Conservation (phyloP, 2,888 invertebrate species). For the Actias luna region DNA sequence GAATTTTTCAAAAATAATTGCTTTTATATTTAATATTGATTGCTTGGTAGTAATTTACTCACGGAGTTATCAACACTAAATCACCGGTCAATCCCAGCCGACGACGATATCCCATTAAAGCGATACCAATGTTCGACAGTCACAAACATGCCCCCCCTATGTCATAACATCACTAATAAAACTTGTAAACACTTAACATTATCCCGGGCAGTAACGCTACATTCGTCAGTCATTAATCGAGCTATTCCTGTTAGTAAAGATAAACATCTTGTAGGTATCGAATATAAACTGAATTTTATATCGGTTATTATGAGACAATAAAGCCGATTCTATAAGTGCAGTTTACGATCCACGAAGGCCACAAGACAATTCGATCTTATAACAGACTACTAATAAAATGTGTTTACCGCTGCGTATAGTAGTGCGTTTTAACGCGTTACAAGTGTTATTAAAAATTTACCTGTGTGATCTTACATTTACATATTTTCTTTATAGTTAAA, state of each 20-base stretch:
- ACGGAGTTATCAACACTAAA: too few species aligned
- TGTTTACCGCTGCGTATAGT: constrained; percentile 1
- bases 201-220: neutral
- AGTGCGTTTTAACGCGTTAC: neutral
- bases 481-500: too few species aligned
- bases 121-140: neutral
- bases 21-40: too few species aligned
- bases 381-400: constrained; percentile 1
- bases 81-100: too few species aligned
- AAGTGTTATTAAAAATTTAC: too few species aligned
- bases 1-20: too few species aligned
- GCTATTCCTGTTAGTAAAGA: constrained; percentile 2
- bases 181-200: neutral
- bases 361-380: constrained; percentile 11
- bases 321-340: constrained; percentile 42
- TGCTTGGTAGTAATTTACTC: too few species aligned
- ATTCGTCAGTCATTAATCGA: neutral
- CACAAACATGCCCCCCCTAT: neutral
- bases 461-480: too few species aligned
- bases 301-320: constrained; percentile 73
- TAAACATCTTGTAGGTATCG: constrained; percentile 6
- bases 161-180: neutral
- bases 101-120: neutral
- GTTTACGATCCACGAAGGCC: constrained; percentile 33
- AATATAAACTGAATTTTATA: constrained; percentile 44